These are phyloP conservation scores for Dexiosoma caninum DNA, from an alignment of 2,888 invertebrate species.

Conservation along the genomic window DNA sequence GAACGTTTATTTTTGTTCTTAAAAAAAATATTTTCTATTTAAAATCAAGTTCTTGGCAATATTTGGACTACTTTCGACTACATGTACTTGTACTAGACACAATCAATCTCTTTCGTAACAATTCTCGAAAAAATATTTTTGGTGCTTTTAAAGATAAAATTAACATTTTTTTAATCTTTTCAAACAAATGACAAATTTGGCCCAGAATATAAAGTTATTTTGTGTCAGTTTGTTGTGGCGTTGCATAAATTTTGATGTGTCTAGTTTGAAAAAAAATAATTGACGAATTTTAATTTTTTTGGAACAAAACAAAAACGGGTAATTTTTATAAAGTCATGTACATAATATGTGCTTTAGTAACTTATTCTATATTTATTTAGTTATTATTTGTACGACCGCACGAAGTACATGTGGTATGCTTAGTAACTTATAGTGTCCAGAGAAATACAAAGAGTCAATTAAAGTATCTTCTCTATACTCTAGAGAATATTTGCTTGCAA, in stretches of 20 bases:
- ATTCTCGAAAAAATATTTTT: not conserved
- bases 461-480: no score
- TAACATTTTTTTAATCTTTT: not conserved
- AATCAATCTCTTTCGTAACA: conserved; percentile 1
- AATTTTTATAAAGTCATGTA: conserved; percentile 15
- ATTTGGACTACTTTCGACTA: not conserved
- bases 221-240: conserved; percentile 12
- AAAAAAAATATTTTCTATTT: not conserved
- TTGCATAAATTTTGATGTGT: conserved; percentile 20
- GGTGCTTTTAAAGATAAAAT: conserved; percentile 2
- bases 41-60: conserved; percentile 64
- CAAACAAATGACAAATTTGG: conserved; percentile 61
- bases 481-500: no score
- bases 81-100: not conserved
- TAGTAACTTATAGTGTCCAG: no score
- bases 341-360: not conserved
- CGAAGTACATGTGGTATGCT: not conserved
- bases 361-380: conserved; percentile 26
- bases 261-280: conserved; percentile 31
- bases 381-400: not conserved
- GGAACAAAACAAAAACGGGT: not conserved
- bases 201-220: conserved; percentile 53
- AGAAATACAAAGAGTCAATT: no score
- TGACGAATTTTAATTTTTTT: conserved; percentile 16
- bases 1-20: not conserved